phyloP scores from a whole-genome alignment of 1,140 invertebrate genomes.

The Lithobius niger region DNA sequence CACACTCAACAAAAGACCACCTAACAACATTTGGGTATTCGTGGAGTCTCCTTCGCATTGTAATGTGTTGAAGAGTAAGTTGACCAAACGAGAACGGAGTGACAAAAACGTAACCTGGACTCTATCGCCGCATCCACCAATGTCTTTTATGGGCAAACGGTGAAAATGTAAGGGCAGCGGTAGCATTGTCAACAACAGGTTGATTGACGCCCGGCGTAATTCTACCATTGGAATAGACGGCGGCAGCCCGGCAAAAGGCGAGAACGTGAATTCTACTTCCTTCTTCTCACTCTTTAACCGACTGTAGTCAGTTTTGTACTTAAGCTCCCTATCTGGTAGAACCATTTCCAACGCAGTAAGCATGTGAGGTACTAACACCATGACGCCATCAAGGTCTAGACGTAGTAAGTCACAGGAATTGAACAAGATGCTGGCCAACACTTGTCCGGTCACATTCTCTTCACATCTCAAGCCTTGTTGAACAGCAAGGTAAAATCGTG shows the following conservation, averaged over 20 bases:
- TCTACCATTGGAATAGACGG: constrained; percentile 47
- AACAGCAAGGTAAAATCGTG: constrained; percentile 84
- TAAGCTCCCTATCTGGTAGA: constrained; percentile 44
- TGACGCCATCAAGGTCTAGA: constrained; percentile 82
- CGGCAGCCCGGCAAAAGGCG: no score
- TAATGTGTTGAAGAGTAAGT: constrained; percentile 69
- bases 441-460: constrained; percentile 32
- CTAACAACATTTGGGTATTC: constrained; percentile 78
- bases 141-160: constrained; percentile 35
- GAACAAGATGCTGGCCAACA: constrained; percentile 59
- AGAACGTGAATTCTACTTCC: no score
- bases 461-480: constrained; percentile 65
- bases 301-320: no score
- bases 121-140: constrained; percentile 15
- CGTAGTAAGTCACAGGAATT: constrained; percentile 69
- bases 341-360: constrained; percentile 79
- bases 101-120: constrained; percentile 54
- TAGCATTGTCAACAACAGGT: constrained; percentile 74
- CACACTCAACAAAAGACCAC: constrained; percentile 58
- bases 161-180: constrained; percentile 80
- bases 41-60: constrained; percentile 71
- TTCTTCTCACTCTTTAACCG: no score
- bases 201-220: constrained; percentile 74
- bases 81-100: constrained; percentile 65
- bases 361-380: constrained; percentile 76